Conservation (phyloP, 2,888 invertebrate species). For the Desoria tigrina region DNA sequence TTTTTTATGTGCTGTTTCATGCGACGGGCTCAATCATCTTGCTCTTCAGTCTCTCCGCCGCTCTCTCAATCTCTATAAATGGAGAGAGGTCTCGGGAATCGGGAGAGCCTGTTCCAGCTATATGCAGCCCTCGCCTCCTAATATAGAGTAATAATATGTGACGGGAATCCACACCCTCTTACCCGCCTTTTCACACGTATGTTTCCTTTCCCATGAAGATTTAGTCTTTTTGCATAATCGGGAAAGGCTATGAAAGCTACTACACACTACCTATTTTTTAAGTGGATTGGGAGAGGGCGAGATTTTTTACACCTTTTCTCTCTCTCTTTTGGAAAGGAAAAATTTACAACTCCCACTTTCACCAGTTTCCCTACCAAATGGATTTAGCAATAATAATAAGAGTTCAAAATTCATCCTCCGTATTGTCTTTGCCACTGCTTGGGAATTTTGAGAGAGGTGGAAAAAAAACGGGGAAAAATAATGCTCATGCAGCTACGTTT, state of each 20-base stretch:
- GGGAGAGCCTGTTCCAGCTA: no score
- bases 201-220: conserved; percentile 54
- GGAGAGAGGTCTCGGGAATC: background rate
- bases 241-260: conserved; percentile 50
- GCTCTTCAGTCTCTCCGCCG: conserved; percentile 16
- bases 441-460: no score
- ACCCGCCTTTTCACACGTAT: conserved; percentile 51
- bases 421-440: no score
- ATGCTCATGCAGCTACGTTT: no score
- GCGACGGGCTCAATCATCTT: conserved; percentile 22
- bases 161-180: conserved; percentile 35
- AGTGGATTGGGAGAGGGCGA: conserved; percentile 35
- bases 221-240: conserved; percentile 54
- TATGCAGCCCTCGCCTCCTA: no score
- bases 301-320: conserved; percentile 9
- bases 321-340: no score
- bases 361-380: no score
- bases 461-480: no score
- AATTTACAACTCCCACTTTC: background rate
- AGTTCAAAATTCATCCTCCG: no score
- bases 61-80: conserved; percentile 8
- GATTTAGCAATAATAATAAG: no score
- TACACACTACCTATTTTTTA: conserved; percentile 48
- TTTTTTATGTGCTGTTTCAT: conserved; percentile 49
- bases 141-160: conserved; percentile 4